These are phyloP conservation scores for Chironomus striatipennis DNA, from an alignment of 1,140 invertebrate genomes.

Conservation along the genomic window DNA sequence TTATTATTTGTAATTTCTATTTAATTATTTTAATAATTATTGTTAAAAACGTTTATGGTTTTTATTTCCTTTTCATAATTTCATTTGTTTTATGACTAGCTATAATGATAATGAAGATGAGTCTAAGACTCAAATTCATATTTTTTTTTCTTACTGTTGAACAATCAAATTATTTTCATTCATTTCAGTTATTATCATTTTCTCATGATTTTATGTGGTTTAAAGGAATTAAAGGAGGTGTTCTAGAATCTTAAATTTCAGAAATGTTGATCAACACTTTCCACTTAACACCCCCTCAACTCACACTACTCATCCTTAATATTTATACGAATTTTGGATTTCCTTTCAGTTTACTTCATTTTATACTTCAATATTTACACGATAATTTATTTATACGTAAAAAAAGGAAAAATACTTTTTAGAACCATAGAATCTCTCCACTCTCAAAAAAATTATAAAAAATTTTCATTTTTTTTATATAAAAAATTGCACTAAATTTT, in stretches of 20 bases:
- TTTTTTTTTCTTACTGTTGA: background rate
- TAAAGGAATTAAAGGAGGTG: too few species aligned
- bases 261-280: too few species aligned
- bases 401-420: slow-evolving; percentile 1
- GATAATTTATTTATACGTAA: background rate
- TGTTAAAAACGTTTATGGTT: background rate
- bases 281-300: background rate
- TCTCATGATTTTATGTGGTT: background rate
- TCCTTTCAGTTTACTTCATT: background rate
- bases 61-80: background rate
- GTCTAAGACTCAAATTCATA: background rate
- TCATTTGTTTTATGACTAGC: background rate
- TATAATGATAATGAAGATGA: background rate
- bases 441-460: background rate
- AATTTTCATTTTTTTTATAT: background rate
- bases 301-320: background rate
- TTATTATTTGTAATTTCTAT: background rate
- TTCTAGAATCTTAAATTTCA: too few species aligned
- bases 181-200: background rate
- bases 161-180: background rate
- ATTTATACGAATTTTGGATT: background rate
- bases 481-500: slow-evolving; percentile 11
- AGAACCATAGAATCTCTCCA: background rate
- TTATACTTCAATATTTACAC: background rate
- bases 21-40: slow-evolving; percentile 1